These are phyloP conservation scores for Schizaphis graminum DNA, from an alignment of 2,888 invertebrate species.

Conservation along the genomic window DNA sequence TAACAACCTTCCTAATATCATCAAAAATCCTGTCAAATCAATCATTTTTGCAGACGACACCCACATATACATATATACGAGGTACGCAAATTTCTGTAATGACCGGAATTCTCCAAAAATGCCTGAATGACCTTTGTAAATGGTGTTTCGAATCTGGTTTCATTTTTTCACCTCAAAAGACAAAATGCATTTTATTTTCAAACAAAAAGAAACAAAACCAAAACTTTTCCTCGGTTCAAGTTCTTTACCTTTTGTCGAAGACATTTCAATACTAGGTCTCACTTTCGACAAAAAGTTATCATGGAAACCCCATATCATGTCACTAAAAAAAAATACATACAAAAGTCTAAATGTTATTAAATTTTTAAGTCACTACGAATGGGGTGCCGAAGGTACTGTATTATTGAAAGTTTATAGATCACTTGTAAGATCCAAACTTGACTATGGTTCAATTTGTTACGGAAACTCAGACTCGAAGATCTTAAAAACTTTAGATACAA, in stretches of 20 bases:
- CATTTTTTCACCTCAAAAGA: slow-evolving; percentile 18
- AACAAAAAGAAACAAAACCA: no score
- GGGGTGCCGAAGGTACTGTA: slow-evolving; percentile 1
- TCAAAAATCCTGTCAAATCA: no score
- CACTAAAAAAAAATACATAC: slow-evolving; percentile 1
- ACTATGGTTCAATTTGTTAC: not conserved
- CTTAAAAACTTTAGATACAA: not conserved
- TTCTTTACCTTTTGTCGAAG: slow-evolving; percentile 5
- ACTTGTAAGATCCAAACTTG: slow-evolving; percentile 41
- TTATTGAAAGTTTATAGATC: slow-evolving; percentile 31
- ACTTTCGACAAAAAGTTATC: not conserved
- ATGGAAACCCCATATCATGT: slow-evolving; percentile 22
- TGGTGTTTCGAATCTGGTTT: slow-evolving; percentile 15
- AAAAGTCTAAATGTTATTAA: slow-evolving; percentile 40
- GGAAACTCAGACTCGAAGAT: no score
- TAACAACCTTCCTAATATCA: not conserved
- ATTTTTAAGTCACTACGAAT: not conserved
- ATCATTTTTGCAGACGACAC: not conserved
- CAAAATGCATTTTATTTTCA: no score
- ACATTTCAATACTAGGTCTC: slow-evolving; percentile 23
- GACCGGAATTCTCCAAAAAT: slow-evolving; percentile 12
- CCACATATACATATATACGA: not conserved
- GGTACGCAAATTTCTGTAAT: not conserved
- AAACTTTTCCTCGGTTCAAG: not conserved
- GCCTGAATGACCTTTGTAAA: not conserved